A percentile compares a stretch with the other conserved stretches of the same genome.
phyloP scores from a whole-genome alignment of 1,140 invertebrate species.

The Helicoverpa armigera region DNA sequence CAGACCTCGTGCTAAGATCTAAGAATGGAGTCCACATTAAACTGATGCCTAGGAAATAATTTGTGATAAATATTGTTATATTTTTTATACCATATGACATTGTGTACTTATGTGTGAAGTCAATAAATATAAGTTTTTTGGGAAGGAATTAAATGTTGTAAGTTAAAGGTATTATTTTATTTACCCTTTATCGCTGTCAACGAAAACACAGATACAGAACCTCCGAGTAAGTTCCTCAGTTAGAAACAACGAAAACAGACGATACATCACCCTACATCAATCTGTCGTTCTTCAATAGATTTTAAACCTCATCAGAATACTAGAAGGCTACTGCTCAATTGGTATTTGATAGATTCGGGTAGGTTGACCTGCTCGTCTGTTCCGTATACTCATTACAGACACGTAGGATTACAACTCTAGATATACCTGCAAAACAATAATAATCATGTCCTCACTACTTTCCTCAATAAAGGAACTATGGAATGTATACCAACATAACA shows the following conservation, averaged over 20 bases:
- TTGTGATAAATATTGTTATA: background rate
- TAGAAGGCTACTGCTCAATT: no score
- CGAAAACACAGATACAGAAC: no score
- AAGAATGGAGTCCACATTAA: constrained; percentile 60
- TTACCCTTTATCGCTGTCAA: background rate
- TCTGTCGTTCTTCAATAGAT: no score
- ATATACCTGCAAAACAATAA: background rate
- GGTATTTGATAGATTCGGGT: no score
- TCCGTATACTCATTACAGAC: no score
- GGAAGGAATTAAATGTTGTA: background rate
- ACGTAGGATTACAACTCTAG: no score
- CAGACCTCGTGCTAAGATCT: constrained; percentile 79
- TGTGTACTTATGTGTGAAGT: background rate
- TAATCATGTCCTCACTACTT: background rate
- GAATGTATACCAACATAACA: background rate
- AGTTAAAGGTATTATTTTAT: background rate
- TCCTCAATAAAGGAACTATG: background rate
- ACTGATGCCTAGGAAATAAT: constrained; percentile 42
- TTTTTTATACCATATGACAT: background rate
- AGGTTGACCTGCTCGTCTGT: no score
- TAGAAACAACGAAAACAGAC: no score
- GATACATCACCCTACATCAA: no score
- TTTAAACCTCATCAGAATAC: no score
- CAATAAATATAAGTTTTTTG: background rate
- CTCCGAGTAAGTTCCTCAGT: no score